These are phyloP conservation scores for Gymnocheta viridis DNA, from an alignment of 2,888 invertebrate species.

Conservation along the genomic window DNA sequence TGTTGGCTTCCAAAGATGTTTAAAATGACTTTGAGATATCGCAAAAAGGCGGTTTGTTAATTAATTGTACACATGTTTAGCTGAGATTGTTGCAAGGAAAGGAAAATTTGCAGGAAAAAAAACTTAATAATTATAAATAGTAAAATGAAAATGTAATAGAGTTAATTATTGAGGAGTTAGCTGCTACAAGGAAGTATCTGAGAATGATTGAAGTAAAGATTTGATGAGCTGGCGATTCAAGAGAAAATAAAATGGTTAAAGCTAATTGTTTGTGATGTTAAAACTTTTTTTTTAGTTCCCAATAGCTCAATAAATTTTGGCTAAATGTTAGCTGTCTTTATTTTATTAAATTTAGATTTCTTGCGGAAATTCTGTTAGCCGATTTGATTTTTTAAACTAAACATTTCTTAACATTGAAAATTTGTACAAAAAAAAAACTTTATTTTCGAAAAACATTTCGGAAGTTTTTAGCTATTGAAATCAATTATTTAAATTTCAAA, in stretches of 20 bases:
- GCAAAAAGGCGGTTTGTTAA: slow-evolving; percentile 60
- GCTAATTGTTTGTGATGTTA: background rate
- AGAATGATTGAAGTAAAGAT: background rate
- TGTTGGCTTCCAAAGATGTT: slow-evolving; percentile 18
- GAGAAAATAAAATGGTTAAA: too few species aligned
- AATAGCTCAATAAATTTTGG: too few species aligned
- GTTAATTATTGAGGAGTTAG: slow-evolving; percentile 29
- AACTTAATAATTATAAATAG: background rate
- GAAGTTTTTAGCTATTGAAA: too few species aligned
- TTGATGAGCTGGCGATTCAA: background rate
- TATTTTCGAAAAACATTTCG: too few species aligned
- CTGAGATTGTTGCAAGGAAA: slow-evolving; percentile 16
- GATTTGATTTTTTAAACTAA: too few species aligned
- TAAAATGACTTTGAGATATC: slow-evolving; percentile 33
- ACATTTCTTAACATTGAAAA: too few species aligned
- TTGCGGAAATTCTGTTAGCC: too few species aligned
- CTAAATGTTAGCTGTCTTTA: too few species aligned
- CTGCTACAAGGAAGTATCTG: slow-evolving; percentile 18
- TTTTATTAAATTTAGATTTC: too few species aligned
- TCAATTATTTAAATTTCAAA: slow-evolving; percentile 11
- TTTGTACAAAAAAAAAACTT: too few species aligned
- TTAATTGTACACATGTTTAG: slow-evolving; percentile 61
- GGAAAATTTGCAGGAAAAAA: background rate
- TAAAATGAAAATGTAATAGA: slow-evolving; percentile 18
- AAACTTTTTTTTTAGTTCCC: too few species aligned